Conservation (phyloP, 2,888 invertebrate genomes). For the Agrochola macilenta region DNA sequence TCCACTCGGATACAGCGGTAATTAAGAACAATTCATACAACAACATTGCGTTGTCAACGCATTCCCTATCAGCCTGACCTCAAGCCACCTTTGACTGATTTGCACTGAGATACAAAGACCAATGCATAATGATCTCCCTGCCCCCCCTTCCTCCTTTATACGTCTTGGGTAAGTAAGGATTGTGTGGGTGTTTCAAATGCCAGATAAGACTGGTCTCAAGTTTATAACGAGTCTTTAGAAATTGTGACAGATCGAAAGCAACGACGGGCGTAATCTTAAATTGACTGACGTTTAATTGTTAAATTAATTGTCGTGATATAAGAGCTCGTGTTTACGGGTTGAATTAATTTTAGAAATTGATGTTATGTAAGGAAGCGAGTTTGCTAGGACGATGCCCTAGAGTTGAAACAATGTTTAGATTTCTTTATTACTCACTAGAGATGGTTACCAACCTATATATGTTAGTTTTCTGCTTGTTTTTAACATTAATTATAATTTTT, state of each 20-base stretch:
- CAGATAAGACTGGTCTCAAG: constrained; percentile 68
- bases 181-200: constrained; percentile 51
- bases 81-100: constrained; percentile 84
- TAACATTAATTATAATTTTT: no score
- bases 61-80: constrained; percentile 78
- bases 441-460: neutral
- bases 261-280: constrained; percentile 74
- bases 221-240: constrained; percentile 67
- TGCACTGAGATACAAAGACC: constrained; percentile 78
- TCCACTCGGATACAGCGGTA: constrained; percentile 75
- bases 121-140: constrained; percentile 68
- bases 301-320: constrained; percentile 80
- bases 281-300: constrained; percentile 79
- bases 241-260: constrained; percentile 78
- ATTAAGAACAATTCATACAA: constrained; percentile 73
- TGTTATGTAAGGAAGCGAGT: constrained; percentile 63
- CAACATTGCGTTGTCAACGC: constrained; percentile 80
- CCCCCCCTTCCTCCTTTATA: constrained; percentile 40
- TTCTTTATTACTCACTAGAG: neutral
- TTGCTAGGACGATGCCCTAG: constrained; percentile 60
- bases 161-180: constrained; percentile 20
- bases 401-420: constrained; percentile 26
- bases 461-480: neutral
- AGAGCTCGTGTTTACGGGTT: constrained; percentile 66
- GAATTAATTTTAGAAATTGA: constrained; percentile 72